Conservation (phyloP, 2,113 vertebrate genomes). For the Colinus virginianus region DNA sequence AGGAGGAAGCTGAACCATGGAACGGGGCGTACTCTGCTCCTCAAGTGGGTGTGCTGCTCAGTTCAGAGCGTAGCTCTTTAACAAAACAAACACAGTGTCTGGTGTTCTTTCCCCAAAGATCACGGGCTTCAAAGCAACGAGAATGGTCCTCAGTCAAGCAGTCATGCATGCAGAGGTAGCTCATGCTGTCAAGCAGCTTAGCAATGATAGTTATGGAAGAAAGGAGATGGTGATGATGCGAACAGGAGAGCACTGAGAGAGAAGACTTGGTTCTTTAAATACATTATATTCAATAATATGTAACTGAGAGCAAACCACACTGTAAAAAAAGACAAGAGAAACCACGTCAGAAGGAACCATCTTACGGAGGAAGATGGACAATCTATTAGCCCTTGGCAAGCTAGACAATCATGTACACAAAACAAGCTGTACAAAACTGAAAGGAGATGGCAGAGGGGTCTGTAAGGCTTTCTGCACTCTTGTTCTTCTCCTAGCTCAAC, state of each 20-base stretch:
- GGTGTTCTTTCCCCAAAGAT: neutral
- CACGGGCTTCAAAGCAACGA: neutral
- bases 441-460: neutral
- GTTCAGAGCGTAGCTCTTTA: neutral
- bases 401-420: neutral
- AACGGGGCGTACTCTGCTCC: neutral
- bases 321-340: neutral
- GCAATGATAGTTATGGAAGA: neutral
- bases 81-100: neutral
- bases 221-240: neutral
- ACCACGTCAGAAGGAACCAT: neutral
- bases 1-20: neutral
- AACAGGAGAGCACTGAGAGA: neutral
- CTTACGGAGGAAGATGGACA: neutral
- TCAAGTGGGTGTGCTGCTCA: accelerated
- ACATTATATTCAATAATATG: accelerated
- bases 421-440: neutral
- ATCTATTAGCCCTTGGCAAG: neutral
- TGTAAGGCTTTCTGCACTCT: constrained; percentile 11
- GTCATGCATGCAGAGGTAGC: neutral
- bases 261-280: neutral
- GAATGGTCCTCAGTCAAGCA: neutral
- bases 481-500: constrained; percentile 23
- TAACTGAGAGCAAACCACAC: neutral
- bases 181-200: neutral